These are phyloP conservation scores for Leptatherina wallacei DNA, from an alignment of 2,797 vertebrate genomes.

Conservation along the genomic window DNA sequence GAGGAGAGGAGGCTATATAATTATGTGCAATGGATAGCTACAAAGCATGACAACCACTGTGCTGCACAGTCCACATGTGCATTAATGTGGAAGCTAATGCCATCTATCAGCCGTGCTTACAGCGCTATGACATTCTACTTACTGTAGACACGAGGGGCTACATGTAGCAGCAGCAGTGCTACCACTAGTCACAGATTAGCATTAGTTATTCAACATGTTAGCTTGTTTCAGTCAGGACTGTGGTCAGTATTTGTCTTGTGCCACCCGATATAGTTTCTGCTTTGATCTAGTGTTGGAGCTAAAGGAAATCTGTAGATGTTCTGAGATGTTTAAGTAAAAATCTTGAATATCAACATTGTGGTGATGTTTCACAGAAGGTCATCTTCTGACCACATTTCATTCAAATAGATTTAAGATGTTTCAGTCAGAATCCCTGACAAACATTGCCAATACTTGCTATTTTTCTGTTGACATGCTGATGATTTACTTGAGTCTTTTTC, in stretches of 20 bases:
- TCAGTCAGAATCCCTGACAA: neutral
- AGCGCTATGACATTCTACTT: neutral
- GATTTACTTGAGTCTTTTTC: neutral
- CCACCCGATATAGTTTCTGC: neutral
- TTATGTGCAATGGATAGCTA: neutral
- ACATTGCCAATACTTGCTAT: neutral
- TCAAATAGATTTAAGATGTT: neutral
- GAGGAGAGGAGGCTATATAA: neutral
- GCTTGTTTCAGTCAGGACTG: neutral
- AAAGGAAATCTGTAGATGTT: too few species aligned
- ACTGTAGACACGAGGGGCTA: neutral
- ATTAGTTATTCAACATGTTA: neutral
- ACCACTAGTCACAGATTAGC: neutral
- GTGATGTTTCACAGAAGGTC: neutral
- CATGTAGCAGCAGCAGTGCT: neutral
- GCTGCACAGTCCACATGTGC: neutral
- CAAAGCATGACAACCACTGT: neutral
- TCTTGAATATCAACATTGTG: neutral
- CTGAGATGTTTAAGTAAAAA: neutral
- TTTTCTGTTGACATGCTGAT: neutral
- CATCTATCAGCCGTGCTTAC: neutral
- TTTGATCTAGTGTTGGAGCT: neutral
- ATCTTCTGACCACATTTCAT: neutral
- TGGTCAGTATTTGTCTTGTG: neutral
- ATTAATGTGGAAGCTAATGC: conserved; percentile 12